These are phyloP conservation scores for Dromas ardeola DNA, from an alignment of 2,113 vertebrate species.

Conservation along the genomic window DNA sequence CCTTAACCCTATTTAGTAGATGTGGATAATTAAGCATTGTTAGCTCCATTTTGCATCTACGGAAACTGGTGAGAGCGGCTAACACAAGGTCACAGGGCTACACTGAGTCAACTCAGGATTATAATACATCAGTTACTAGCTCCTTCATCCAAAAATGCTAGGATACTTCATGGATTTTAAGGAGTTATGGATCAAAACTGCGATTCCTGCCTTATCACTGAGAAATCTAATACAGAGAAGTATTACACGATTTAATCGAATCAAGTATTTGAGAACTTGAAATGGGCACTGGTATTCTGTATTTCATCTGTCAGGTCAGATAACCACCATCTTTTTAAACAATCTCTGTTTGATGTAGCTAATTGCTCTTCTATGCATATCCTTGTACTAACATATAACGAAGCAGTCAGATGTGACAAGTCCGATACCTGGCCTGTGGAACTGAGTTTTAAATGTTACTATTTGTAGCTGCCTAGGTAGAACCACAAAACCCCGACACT, in stretches of 20 bases:
- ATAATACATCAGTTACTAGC: not conserved
- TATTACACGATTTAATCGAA: not conserved
- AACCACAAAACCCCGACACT: not conserved
- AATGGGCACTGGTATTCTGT: not conserved
- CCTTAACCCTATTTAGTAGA: constrained; percentile 34
- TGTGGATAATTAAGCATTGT: constrained; percentile 40
- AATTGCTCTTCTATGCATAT: not conserved
- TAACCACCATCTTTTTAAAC: not conserved
- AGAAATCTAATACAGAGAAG: not conserved
- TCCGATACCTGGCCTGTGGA: not conserved
- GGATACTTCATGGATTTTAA: not conserved
- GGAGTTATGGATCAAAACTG: not conserved
- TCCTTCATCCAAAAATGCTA: not conserved
- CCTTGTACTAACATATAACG: rapidly evolving
- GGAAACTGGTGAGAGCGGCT: not conserved
- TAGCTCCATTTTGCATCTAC: constrained; percentile 12
- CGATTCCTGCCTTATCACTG: not conserved
- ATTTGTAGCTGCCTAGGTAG: not conserved
- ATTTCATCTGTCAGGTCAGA: not conserved
- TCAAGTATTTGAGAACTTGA: not conserved
- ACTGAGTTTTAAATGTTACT: not conserved
- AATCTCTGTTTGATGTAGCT: not conserved
- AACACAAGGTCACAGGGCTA: not conserved
- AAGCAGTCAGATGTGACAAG: not conserved
- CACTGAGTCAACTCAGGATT: not conserved